Conservation (phyloP, 2,797 vertebrate genomes). For the Vireo griseus region DNA sequence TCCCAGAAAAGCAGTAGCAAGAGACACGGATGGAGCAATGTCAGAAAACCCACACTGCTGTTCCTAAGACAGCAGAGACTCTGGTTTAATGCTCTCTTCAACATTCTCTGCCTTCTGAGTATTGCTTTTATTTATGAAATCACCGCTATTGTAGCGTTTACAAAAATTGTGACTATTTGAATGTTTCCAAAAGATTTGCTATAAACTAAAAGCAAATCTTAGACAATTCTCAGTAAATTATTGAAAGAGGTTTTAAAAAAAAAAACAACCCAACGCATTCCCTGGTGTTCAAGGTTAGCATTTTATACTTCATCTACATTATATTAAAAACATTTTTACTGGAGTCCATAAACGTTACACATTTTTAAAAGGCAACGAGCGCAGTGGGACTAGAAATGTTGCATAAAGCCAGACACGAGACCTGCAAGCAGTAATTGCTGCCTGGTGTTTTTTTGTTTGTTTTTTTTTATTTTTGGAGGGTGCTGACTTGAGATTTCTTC, state of each 20-base stretch:
- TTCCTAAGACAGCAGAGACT: not conserved
- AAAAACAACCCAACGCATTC: not conserved
- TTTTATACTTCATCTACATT: conserved; percentile 29
- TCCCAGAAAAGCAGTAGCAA: not conserved
- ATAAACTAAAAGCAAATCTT: not conserved
- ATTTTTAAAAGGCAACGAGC: not conserved
- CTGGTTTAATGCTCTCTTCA: not conserved
- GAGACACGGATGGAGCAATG: not conserved
- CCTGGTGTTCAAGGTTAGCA: not conserved
- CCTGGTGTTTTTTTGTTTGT: not conserved
- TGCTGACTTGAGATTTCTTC: not conserved
- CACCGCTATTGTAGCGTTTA: not conserved
- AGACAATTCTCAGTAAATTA: not conserved
- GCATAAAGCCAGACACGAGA: not conserved
- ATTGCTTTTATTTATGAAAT: conserved; percentile 2
- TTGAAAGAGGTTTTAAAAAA: not conserved
- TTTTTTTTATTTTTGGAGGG: not conserved
- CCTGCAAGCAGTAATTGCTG: not conserved
- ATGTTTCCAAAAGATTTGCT: not conserved
- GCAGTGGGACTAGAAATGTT: not conserved
- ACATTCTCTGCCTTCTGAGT: not conserved
- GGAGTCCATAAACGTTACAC: conserved; percentile 11
- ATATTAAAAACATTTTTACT: conserved; percentile 65
- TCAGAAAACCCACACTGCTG: not conserved
- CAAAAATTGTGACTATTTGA: not conserved